Percentiles rank a stretch among this genome's conserved stretches.
phyloP scores from a whole-genome alignment of 2,797 vertebrate species.

The Pogonophryne albipinna region DNA sequence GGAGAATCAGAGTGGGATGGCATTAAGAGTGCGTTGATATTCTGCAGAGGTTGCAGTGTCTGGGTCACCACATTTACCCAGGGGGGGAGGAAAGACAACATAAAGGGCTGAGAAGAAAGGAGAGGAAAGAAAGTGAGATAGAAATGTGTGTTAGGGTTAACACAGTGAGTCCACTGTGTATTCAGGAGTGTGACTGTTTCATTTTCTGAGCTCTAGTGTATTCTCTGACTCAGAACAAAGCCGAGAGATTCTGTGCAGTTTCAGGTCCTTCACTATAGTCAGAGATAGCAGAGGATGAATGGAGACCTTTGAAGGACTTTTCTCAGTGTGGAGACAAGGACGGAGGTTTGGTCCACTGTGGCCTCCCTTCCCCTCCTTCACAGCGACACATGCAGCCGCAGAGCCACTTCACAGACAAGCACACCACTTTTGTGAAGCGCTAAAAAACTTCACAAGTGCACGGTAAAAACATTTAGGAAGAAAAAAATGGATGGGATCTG shows the following conservation, averaged over 20 bases:
- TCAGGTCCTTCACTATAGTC: constrained; percentile 13
- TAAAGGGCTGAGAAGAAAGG: constrained; percentile 24
- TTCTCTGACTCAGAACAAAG: constrained; percentile 42
- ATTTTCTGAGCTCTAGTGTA: constrained; percentile 43
- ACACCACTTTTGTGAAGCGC: not conserved
- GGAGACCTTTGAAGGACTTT: constrained; percentile 16
- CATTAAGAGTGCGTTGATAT: constrained; percentile 55
- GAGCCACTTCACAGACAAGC: constrained; percentile 1
- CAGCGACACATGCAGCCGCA: not conserved
- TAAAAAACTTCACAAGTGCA: not conserved
- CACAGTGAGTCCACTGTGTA: constrained; percentile 35
- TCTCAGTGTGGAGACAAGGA: constrained; percentile 32
- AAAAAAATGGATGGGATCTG: not conserved
- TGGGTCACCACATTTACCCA: constrained; percentile 47
- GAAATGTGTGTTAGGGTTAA: constrained; percentile 35
- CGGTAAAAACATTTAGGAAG: not conserved
- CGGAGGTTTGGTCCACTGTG: constrained; percentile 24
- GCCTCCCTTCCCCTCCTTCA: not conserved
- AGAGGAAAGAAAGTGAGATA: constrained; percentile 12
- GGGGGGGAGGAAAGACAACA: not conserved
- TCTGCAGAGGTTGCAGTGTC: constrained; percentile 63
- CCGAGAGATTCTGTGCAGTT: constrained; percentile 5
- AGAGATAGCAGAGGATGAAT: constrained; percentile 34
- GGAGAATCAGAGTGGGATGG: constrained; percentile 44
- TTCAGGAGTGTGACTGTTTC: constrained; percentile 49